A percentile compares a stretch with the other conserved stretches of the same genome.
Evolutionary conservation across 2,797 vertebrate species (phyloP).

Genomic region (Lepus oiostolus): DNA sequence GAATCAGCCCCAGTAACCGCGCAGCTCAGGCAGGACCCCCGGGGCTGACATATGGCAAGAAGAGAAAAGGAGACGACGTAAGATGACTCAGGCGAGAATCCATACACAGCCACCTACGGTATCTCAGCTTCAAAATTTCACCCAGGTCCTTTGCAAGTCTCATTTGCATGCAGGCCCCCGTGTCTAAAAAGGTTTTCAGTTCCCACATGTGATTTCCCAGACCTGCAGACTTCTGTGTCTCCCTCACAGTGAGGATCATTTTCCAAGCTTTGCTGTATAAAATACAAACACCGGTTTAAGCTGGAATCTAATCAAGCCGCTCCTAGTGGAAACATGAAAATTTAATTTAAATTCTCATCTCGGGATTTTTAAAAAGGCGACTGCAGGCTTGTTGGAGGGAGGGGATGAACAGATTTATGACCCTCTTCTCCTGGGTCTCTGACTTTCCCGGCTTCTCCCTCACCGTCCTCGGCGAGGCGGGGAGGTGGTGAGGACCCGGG

Average conservation of each 20-base stretch:
- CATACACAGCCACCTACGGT: conserved; percentile 73
- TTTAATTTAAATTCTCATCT: conserved; percentile 59
- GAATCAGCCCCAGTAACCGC: neutral
- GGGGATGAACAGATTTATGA: neutral
- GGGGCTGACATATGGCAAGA: conserved; percentile 70
- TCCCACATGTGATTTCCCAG: conserved; percentile 70
- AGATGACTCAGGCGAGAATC: conserved; percentile 78
- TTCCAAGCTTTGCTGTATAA: conserved; percentile 58
- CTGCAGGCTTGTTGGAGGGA: neutral
- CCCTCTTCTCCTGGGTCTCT: neutral
- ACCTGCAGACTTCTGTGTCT: conserved; percentile 60
- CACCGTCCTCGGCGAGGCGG: neutral
- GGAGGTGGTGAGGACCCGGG: rapidly evolving
- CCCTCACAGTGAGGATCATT: conserved; percentile 50
- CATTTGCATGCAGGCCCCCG: conserved; percentile 69
- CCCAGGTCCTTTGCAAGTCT: conserved; percentile 64
- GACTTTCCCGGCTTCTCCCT: neutral
- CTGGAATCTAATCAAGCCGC: conserved; percentile 67
- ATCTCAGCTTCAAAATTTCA: conserved; percentile 81
- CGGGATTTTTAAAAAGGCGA: conserved; percentile 36
- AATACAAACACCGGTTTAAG: conserved; percentile 66
- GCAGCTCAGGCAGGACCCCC: neutral
- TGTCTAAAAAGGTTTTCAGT: conserved; percentile 74
- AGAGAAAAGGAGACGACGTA: conserved; percentile 70
- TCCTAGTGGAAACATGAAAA: conserved; percentile 55